Evolutionary conservation across 1,140 invertebrate species (phyloP).

Genomic region (Radopholus similis): DNA sequence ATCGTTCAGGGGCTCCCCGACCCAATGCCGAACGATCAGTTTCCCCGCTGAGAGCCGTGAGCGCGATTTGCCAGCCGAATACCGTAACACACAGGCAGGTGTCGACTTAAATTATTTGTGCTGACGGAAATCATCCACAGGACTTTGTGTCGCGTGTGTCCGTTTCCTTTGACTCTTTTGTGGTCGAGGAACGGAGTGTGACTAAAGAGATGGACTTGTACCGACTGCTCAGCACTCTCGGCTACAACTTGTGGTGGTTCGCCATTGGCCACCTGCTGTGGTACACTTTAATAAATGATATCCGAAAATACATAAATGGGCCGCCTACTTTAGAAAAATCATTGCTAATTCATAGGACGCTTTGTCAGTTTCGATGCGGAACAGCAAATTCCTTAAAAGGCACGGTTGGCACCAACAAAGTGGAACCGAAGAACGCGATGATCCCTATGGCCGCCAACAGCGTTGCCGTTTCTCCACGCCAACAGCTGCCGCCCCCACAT

Average conservation of each 20-base stretch:
- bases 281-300: constrained; percentile 7
- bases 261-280: constrained; percentile 34
- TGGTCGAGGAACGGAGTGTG: constrained; percentile 15
- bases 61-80: constrained; percentile 24
- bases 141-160: constrained; percentile 33
- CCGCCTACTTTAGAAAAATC: neutral
- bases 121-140: constrained; percentile 5
- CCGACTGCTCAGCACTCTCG: constrained; percentile 25
- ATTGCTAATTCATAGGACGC: neutral
- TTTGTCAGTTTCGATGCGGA: neutral
- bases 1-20: neutral
- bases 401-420: neutral
- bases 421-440: constrained; percentile 15
- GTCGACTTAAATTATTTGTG: constrained; percentile 14
- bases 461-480: neutral
- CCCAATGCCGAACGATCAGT: neutral
- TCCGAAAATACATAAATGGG: neutral
- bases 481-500: neutral
- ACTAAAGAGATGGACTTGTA: constrained; percentile 4
- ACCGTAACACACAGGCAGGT: constrained; percentile 22
- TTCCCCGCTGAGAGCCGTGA: constrained; percentile 6
- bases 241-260: constrained; percentile 38
- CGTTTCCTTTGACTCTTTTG: constrained; percentile 24
- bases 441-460: neutral
- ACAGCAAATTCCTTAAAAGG: neutral